Conservation (phyloP, 2,113 vertebrate genomes). For the Oreotragus oreotragus region DNA sequence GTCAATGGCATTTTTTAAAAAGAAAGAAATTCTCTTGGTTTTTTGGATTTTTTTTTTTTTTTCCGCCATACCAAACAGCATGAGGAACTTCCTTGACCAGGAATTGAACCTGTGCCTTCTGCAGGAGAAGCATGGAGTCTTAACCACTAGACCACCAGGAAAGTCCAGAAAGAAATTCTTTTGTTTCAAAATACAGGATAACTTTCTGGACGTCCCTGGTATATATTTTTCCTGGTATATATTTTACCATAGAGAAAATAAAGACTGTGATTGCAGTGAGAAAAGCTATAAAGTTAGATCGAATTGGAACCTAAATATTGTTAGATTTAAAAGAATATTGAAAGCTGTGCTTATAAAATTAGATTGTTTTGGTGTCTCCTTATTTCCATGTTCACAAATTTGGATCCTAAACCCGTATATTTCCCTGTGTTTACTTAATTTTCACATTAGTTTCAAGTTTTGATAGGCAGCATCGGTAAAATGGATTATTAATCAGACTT, state of each 20-base stretch:
- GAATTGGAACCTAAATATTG: neutral
- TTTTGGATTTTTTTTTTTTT: neutral
- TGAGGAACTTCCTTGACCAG: neutral
- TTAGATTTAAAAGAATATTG: conserved; percentile 3
- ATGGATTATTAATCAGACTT: neutral
- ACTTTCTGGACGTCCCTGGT: neutral
- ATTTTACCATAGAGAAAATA: neutral
- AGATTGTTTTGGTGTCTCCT: neutral
- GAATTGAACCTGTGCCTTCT: neutral
- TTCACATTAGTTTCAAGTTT: conserved; percentile 26
- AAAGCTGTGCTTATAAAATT: neutral
- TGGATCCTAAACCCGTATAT: neutral
- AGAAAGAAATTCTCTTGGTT: neutral
- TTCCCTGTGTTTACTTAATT: conserved; percentile 9
- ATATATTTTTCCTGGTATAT: neutral
- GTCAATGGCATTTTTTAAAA: neutral
- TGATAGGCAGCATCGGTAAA: neutral
- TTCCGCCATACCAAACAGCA: neutral
- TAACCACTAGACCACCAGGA: neutral
- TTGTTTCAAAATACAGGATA: neutral
- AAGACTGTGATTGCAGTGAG: neutral
- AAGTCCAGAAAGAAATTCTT: neutral
- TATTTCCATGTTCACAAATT: neutral
- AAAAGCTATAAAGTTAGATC: neutral
- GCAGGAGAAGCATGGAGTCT: neutral